Evolutionary conservation across 2,888 invertebrate genomes (phyloP).

Genomic region (Cataglyphis livida): DNA sequence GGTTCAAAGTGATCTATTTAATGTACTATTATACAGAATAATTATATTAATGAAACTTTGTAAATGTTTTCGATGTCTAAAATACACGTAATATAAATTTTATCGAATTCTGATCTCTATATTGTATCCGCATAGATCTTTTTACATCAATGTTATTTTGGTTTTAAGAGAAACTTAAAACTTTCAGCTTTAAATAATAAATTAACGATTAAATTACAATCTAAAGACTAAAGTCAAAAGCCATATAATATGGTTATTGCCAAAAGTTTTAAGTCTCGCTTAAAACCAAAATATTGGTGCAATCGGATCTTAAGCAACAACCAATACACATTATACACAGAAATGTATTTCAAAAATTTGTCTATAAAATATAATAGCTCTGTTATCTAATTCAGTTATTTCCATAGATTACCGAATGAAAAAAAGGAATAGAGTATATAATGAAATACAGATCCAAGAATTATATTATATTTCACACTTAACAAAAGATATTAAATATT

Average conservation of each 20-base stretch:
- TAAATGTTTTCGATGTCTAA: background rate
- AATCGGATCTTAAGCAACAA: background rate
- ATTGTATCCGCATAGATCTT: background rate
- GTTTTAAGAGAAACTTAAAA: too few relatives aligned
- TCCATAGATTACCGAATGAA: background rate
- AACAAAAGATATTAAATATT: background rate
- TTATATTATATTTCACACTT: background rate
- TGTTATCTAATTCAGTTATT: background rate
- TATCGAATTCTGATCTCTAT: background rate
- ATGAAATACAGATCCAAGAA: background rate
- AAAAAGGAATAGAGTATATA: background rate
- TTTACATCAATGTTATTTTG: too few relatives aligned
- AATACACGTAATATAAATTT: background rate
- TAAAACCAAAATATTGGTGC: too few relatives aligned
- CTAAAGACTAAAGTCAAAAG: too few relatives aligned
- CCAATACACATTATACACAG: background rate
- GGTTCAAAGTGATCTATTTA: background rate
- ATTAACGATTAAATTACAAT: too few relatives aligned
- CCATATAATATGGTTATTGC: too few relatives aligned
- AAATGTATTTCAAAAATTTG: background rate
- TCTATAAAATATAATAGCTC: background rate
- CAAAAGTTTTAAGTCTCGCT: too few relatives aligned
- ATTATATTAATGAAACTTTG: slow-evolving; percentile 3
- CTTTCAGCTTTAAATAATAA: too few relatives aligned
- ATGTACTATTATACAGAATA: slow-evolving; percentile 13